Evolutionary conservation across 2,797 vertebrate species (phyloP).

Genomic region (Scolopax rusticola): DNA sequence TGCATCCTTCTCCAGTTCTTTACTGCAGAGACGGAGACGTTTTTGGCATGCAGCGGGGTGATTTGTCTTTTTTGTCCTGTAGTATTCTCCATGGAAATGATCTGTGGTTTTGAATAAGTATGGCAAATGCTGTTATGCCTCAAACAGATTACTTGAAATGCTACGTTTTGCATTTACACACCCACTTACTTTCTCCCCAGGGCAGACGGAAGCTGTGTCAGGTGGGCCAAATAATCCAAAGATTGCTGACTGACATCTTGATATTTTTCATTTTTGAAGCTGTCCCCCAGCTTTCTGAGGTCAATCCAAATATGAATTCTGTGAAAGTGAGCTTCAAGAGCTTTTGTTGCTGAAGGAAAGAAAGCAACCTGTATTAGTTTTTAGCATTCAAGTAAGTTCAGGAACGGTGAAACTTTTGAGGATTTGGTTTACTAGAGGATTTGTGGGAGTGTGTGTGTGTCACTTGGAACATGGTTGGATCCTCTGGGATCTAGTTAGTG

Average conservation of each 20-base stretch:
- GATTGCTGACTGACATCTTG: background rate
- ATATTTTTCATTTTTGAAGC: background rate
- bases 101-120: conserved; percentile 5
- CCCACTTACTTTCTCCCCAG: background rate
- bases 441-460: background rate
- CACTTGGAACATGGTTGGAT: background rate
- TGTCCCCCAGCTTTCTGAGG: background rate
- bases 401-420: background rate
- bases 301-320: background rate
- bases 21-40: background rate
- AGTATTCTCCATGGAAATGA: conserved; percentile 13
- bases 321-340: background rate
- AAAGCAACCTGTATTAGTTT: background rate
- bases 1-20: background rate
- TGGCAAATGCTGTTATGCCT: background rate
- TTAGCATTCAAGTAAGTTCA: background rate
- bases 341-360: background rate
- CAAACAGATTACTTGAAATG: conserved; percentile 33
- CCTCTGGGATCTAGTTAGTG: background rate
- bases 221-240: background rate
- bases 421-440: background rate
- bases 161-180: background rate
- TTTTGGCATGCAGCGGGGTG: background rate
- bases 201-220: background rate
- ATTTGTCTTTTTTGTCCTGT: conserved; percentile 24